A percentile compares a stretch with the other conserved stretches of the same genome.
Conservation (phyloP, 2,113 vertebrate species). For the Mugil cephalus region DNA sequence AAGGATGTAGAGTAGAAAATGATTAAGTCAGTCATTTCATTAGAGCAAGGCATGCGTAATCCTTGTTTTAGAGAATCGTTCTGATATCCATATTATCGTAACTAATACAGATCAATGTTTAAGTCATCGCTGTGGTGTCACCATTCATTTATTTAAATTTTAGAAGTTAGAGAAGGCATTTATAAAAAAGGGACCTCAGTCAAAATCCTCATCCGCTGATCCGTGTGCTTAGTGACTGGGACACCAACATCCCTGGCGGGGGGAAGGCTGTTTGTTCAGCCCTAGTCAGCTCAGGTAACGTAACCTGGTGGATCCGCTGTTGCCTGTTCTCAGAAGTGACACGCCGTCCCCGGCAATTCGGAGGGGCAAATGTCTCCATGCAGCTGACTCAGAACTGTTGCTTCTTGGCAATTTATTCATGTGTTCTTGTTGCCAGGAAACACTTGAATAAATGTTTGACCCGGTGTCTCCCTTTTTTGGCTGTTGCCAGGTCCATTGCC, state of each 20-base stretch:
- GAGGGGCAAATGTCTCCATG: slow-evolving; percentile 25
- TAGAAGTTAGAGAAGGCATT: not conserved
- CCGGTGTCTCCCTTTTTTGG: slow-evolving; percentile 29
- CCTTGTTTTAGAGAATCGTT: slow-evolving; percentile 21
- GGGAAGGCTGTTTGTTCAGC: slow-evolving; percentile 58
- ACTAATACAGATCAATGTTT: slow-evolving; percentile 3
- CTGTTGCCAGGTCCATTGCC: slow-evolving; percentile 37
- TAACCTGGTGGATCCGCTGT: slow-evolving; percentile 33
- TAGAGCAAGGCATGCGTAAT: not conserved
- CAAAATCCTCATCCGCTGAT: slow-evolving; percentile 52
- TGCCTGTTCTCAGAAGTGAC: not conserved
- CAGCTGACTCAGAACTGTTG: slow-evolving; percentile 60
- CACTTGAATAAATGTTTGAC: slow-evolving; percentile 70
- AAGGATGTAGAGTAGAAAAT: not conserved
- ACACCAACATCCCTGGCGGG: slow-evolving; percentile 58
- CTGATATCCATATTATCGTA: slow-evolving; percentile 17
- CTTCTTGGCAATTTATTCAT: slow-evolving; percentile 63
- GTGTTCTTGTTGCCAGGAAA: slow-evolving; percentile 70
- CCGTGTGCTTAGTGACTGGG: slow-evolving; percentile 57
- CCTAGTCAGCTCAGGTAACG: slow-evolving; percentile 64
- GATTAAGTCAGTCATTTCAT: slow-evolving; percentile 4
- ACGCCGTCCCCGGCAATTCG: slow-evolving; percentile 34
- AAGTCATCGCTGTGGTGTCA: slow-evolving; percentile 8
- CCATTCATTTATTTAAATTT: slow-evolving; percentile 2
- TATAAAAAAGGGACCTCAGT: slow-evolving; percentile 17